Percentiles rank a stretch among this genome's conserved stretches.
phyloP scores from a whole-genome alignment of 1,140 invertebrate genomes.

The Gerris buenoi region DNA sequence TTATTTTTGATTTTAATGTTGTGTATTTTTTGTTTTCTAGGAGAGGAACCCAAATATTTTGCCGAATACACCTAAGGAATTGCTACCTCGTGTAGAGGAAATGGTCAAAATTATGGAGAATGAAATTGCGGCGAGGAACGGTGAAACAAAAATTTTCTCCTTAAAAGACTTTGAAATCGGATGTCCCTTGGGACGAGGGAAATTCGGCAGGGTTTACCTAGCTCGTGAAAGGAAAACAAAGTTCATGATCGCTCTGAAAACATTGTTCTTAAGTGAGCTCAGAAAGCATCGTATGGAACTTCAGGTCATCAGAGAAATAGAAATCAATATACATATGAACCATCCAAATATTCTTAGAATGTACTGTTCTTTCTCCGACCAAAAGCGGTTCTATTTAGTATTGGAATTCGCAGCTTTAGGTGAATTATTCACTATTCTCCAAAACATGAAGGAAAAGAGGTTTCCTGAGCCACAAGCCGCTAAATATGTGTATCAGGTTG shows the following conservation, averaged over 20 bases:
- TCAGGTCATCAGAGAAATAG: conserved; percentile 77
- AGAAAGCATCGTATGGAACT: conserved; percentile 32
- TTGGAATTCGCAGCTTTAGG: conserved; percentile 83
- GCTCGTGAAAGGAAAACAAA: conserved; percentile 72
- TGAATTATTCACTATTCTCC: conserved; percentile 70
- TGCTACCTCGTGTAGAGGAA: too few species aligned
- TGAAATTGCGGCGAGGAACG: too few species aligned
- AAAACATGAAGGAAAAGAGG: conserved; percentile 44
- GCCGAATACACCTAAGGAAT: too few species aligned
- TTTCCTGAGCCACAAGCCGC: conserved; percentile 38
- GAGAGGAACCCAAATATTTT: too few species aligned
- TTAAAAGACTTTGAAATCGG: conserved; percentile 58
- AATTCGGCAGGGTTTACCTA: conserved; percentile 84
- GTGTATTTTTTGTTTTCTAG: too few species aligned
- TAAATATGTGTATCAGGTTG: conserved; percentile 74
- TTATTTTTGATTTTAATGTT: too few species aligned
- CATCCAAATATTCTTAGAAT: conserved; percentile 84
- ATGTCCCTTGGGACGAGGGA: conserved; percentile 65
- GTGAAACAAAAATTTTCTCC: too few species aligned
- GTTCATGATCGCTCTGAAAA: conserved; percentile 82
- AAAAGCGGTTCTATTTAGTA: conserved; percentile 73
- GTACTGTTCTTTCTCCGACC: conserved; percentile 84
- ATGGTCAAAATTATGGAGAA: too few species aligned
- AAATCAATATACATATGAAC: conserved; percentile 83
- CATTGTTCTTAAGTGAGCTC: conserved; percentile 71